Percentiles rank a stretch among this genome's conserved stretches.
Conservation (phyloP, 1,140 invertebrate genomes). For the Chelonus insularis region DNA sequence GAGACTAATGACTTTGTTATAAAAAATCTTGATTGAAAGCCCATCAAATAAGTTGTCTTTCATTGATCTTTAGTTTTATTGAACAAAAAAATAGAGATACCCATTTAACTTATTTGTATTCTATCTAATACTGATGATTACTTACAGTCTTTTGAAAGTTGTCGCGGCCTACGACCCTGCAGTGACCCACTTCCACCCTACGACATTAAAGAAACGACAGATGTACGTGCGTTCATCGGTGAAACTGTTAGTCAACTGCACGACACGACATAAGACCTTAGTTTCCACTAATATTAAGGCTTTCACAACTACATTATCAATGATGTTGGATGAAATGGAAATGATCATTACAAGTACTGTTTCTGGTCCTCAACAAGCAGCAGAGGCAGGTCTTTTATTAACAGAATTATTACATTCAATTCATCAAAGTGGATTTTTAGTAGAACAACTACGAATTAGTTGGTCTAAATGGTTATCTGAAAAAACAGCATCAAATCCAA, state of each 20-base stretch:
- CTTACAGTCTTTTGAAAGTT: constrained; percentile 63
- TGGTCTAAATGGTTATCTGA: constrained; percentile 54
- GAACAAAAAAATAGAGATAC: no score
- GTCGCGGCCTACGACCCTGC: constrained; percentile 64
- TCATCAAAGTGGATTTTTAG: constrained; percentile 53
- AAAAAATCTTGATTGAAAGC: no score
- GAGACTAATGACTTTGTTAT: no score
- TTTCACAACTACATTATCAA: constrained; percentile 61
- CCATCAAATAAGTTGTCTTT: no score
- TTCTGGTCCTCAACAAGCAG: constrained; percentile 59
- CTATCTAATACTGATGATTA: constrained; percentile 2
- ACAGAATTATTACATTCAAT: constrained; percentile 59
- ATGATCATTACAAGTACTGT: constrained; percentile 60
- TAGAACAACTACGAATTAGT: constrained; percentile 50
- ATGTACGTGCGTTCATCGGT: constrained; percentile 65
- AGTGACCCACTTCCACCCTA: constrained; percentile 55
- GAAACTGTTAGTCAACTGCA: constrained; percentile 65
- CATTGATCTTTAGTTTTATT: no score
- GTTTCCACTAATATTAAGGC: constrained; percentile 58
- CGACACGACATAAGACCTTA: constrained; percentile 62
- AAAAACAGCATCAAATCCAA: constrained; percentile 56
- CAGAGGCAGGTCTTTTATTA: constrained; percentile 58
- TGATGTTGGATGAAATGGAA: constrained; percentile 67
- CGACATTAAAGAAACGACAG: constrained; percentile 63
- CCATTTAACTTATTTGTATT: constrained; percentile 8